phyloP scores from a whole-genome alignment of 2,888 invertebrate species.

The Synanthedon vespiformis region DNA sequence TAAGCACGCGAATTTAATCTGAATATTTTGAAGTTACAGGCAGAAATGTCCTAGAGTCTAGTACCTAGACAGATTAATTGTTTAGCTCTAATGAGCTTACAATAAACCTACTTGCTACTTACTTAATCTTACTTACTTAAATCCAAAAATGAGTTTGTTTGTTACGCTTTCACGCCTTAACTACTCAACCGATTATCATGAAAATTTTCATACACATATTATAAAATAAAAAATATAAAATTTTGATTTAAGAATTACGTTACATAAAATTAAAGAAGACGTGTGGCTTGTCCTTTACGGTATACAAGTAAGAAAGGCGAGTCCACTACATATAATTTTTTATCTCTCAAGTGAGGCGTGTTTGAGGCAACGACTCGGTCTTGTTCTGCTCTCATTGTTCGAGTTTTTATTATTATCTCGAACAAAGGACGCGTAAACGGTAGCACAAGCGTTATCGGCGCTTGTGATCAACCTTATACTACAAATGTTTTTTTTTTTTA shows the following conservation, averaged over 20 bases:
- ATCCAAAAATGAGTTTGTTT: too few relatives aligned
- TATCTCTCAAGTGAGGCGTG: slow-evolving; percentile 48
- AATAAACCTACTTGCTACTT: too few relatives aligned
- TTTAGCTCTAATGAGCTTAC: too few relatives aligned
- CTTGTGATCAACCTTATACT: slow-evolving; percentile 62
- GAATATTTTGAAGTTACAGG: not conserved
- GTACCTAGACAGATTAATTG: too few relatives aligned
- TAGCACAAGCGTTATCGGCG: slow-evolving; percentile 59
- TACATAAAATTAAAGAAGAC: slow-evolving; percentile 1
- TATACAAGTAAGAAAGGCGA: slow-evolving; percentile 32
- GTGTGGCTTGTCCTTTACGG: not conserved
- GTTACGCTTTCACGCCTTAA: too few relatives aligned
- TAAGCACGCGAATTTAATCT: slow-evolving; percentile 35
- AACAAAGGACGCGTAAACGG: slow-evolving; percentile 67
- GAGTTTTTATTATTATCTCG: slow-evolving; percentile 57
- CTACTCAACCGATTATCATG: too few relatives aligned
- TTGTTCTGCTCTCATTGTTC: slow-evolving; percentile 52
- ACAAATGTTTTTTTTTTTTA: slow-evolving; percentile 28
- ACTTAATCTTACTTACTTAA: too few relatives aligned
- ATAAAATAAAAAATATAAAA: too few relatives aligned
- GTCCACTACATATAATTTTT: slow-evolving; percentile 37
- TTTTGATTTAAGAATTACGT: not conserved
- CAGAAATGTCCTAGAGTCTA: too few relatives aligned
- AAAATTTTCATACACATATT: too few relatives aligned
- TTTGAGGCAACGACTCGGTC: slow-evolving; percentile 43